Evolutionary conservation across 2,113 vertebrate genomes (phyloP), one percentile per base, ranked within the genome.

Genomic region (Haemorhous mexicanus): DNA sequence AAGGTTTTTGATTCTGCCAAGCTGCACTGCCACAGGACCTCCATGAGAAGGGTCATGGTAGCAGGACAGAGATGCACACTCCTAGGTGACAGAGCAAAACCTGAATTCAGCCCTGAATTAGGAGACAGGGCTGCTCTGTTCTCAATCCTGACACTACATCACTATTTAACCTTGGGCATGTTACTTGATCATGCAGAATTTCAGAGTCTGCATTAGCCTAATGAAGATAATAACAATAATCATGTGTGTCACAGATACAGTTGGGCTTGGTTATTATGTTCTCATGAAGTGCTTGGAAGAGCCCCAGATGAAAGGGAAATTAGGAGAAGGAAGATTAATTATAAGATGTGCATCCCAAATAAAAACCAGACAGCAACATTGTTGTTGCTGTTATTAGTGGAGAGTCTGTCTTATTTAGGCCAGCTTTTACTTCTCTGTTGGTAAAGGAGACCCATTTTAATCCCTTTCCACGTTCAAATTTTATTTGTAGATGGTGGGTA

Each of bases 191-290:
- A 44, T 44, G 44, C 68, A 90, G 69, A 67, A 90, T 90, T 82
- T 75, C 64, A 93, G 88, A 94, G 61, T 20, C 76, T 74, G 44
- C 91, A 96, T 90, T 93, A 94, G 83, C 73, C 79, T 95, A 95
- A 95, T 92, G 92, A 95, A 90, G 93, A 94, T 97, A 97, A 96
- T 95, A 95, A 96, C 89, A 95, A 95, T 88, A 96, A 95, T 94
- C 87, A 90, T 90, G 50, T 66, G 63, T 93, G 84, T 86, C 93
- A 94, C 59, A 95, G 95, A 95, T 94, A 94, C 20, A 92, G 72
- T 13, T 84, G 41, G 56, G 75, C 90, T 97, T 83, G 83, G 87
- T 95, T 96, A 90, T 94, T 95, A 94, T 8, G 61, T 32, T 83
- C 92, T 83, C 95, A 55, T 88, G 94, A 95, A 92, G 81, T 53